phyloP scores from a whole-genome alignment of 1,140 invertebrate species.

The Diuraphis noxia region DNA sequence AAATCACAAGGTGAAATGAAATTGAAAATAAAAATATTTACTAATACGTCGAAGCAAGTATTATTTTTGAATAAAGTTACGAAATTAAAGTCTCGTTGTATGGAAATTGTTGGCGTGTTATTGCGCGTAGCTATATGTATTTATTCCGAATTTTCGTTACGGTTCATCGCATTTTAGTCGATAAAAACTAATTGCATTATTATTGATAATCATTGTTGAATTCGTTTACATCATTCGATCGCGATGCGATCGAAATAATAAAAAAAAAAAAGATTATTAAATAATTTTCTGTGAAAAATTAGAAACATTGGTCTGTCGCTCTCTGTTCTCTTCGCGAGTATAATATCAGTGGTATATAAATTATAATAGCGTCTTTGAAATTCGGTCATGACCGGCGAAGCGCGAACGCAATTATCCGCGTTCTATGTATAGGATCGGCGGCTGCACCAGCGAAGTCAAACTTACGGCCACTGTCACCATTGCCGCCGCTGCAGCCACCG shows the following conservation, averaged over 20 bases:
- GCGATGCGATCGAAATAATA: neutral
- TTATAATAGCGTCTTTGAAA: neutral
- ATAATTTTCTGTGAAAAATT: neutral
- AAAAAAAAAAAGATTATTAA: too few species aligned
- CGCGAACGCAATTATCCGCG: neutral
- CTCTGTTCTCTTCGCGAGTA: neutral
- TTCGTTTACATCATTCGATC: neutral
- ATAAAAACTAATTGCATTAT: neutral
- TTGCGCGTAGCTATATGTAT: neutral
- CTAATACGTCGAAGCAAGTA: neutral
- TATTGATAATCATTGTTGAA: neutral
- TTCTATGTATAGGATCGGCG: neutral
- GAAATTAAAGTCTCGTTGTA: neutral
- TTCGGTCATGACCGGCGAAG: neutral
- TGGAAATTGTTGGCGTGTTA: neutral
- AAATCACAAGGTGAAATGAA: neutral
- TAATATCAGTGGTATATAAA: neutral
- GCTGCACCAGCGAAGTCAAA: neutral
- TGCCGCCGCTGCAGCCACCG: neutral
- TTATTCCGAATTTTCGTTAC: neutral
- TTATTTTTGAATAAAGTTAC: neutral
- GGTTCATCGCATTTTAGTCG: neutral
- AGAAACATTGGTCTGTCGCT: neutral
- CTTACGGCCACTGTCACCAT: neutral
- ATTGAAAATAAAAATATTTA: neutral